A percentile compares a stretch with the other conserved stretches of the same genome.
These are phyloP conservation scores for Cisticola juncidis DNA, from an alignment of 2,113 vertebrate genomes.

Conservation along the genomic window DNA sequence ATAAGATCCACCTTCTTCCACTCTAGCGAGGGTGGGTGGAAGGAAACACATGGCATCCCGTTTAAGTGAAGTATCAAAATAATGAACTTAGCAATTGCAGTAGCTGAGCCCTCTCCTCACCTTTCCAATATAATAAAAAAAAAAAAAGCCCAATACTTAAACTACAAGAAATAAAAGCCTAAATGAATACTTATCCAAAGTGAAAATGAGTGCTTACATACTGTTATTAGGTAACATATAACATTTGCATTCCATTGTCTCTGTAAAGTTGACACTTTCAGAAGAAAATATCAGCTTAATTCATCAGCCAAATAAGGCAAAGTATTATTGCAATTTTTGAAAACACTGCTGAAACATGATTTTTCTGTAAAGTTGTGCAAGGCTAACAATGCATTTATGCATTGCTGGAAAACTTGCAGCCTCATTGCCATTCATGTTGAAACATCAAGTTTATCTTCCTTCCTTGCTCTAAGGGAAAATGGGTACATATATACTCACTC, in stretches of 20 bases:
- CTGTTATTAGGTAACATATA: not conserved
- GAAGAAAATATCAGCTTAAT: not conserved
- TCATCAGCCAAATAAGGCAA: not conserved
- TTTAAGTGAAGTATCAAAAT: not conserved
- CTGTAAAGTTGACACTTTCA: not conserved
- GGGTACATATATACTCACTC: not conserved
- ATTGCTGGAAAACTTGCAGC: not conserved
- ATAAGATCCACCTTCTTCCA: not conserved
- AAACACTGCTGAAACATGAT: not conserved
- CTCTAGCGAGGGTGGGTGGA: not conserved
- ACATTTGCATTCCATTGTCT: not conserved
- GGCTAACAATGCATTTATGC: not conserved
- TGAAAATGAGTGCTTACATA: not conserved
- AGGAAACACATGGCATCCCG: not conserved
- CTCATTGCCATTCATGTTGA: not conserved
- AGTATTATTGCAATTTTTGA: not conserved
- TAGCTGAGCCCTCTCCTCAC: not conserved
- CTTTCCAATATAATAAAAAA: not conserved
- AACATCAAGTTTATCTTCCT: not conserved
- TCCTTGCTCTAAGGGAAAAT: not conserved
- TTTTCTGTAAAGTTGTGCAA: not conserved
- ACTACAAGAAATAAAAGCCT: not conserved
- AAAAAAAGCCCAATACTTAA: not conserved
- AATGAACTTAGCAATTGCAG: not conserved
- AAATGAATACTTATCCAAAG: not conserved